Evolutionary conservation across 2,888 invertebrate species (phyloP).

Genomic region (Tridacna crocea): DNA sequence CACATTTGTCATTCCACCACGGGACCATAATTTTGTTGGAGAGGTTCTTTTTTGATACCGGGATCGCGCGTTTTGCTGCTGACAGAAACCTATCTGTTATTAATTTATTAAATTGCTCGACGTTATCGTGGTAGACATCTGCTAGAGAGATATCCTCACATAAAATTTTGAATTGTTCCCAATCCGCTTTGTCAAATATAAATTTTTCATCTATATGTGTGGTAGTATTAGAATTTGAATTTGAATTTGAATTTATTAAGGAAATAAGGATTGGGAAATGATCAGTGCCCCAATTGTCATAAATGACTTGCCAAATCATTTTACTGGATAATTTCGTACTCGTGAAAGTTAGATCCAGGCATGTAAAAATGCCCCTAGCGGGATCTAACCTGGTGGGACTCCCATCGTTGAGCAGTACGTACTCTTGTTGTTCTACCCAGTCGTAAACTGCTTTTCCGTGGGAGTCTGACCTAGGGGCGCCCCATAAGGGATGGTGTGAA

Average conservation of each 20-base stretch:
- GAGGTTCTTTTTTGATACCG: not conserved
- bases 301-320: not conserved
- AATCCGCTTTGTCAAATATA: conserved; percentile 8
- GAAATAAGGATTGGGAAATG: not conserved
- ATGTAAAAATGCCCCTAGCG: not conserved
- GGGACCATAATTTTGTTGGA: not conserved
- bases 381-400: not conserved
- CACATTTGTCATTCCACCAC: conserved; percentile 15
- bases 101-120: not conserved
- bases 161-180: conserved; percentile 3
- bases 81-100: not conserved
- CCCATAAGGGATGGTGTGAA: not conserved
- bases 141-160: conserved; percentile 9
- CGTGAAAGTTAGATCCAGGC: not conserved
- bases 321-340: not conserved
- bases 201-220: not conserved
- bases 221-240: no score
- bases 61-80: not conserved
- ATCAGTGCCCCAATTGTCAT: not conserved
- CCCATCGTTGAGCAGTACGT: not conserved
- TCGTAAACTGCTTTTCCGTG: not conserved
- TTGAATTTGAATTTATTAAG: no score
- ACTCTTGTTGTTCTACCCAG: not conserved
- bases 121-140: conserved; percentile 1
- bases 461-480: not conserved